Conservation (phyloP, 2,888 invertebrate genomes). For the Dichetophora obliterata region DNA sequence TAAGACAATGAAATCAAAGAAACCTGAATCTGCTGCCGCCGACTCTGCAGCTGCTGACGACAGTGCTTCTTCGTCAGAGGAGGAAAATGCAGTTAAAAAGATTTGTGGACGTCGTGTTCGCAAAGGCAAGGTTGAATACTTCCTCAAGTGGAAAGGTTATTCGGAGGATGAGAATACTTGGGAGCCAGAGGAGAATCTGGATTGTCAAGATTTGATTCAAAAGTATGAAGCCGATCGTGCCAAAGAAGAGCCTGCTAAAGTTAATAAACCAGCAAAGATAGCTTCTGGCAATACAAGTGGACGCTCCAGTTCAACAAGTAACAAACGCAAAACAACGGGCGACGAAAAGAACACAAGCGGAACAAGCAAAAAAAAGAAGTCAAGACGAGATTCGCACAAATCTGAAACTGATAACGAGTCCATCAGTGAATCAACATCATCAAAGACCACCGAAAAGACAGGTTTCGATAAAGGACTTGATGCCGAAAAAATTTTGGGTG, state of each 20-base stretch:
- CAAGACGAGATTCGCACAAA: constrained; percentile 53
- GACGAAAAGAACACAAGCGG: constrained; percentile 55
- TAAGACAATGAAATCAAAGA: constrained; percentile 51
- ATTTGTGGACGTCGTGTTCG: constrained; percentile 77
- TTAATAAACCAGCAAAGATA: constrained; percentile 20
- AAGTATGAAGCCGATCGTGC: constrained; percentile 78
- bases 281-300: constrained; percentile 42
- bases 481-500: constrained; percentile 90
- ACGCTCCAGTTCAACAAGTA: constrained; percentile 49
- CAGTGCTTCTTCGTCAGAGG: constrained; percentile 68
- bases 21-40: constrained; percentile 46
- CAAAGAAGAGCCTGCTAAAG: constrained; percentile 58
- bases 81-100: constrained; percentile 81
- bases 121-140: constrained; percentile 79
- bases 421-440: constrained; percentile 47
- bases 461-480: constrained; percentile 86
- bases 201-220: constrained; percentile 85
- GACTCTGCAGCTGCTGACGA: constrained; percentile 46
- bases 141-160: constrained; percentile 84
- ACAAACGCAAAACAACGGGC: constrained; percentile 57
- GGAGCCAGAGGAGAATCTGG: constrained; percentile 91
- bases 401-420: constrained; percentile 60
- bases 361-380: constrained; percentile 58
- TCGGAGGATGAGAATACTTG: constrained; percentile 88
- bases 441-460: constrained; percentile 66